A percentile compares a stretch with the other conserved stretches of the same genome.
Conservation (phyloP, 2,797 vertebrate species). For the Anniella stebbinsi region DNA sequence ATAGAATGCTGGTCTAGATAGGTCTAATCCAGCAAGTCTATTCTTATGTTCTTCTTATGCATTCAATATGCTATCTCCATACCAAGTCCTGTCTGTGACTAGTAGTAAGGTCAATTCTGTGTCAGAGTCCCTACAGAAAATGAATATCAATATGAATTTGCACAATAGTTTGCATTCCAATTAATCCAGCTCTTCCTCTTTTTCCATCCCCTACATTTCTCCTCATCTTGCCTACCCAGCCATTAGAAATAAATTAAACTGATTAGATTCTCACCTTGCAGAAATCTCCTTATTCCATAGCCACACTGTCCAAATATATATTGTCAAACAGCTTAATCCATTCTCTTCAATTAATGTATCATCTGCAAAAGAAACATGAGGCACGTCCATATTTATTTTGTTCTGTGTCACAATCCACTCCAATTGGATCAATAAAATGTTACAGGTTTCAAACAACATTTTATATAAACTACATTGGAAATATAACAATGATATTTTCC, state of each 20-base stretch:
- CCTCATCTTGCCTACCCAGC: neutral
- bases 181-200: neutral
- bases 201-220: neutral
- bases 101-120: neutral
- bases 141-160: neutral
- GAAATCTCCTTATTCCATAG: slow-evolving; percentile 16
- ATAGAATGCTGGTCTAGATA: neutral
- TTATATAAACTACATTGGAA: slow-evolving; percentile 3
- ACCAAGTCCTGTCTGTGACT: neutral
- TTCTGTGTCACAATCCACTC: accelerated
- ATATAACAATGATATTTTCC: neutral
- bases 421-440: slow-evolving; percentile 28
- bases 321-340: slow-evolving; percentile 31
- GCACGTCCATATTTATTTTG: neutral
- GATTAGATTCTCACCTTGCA: slow-evolving; percentile 5
- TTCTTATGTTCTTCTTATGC: neutral
- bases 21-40: neutral
- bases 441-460: neutral
- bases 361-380: neutral
- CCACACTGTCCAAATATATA: slow-evolving; percentile 5
- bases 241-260: slow-evolving; percentile 40
- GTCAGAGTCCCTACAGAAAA: neutral
- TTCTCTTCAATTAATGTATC: slow-evolving; percentile 1
- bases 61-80: neutral
- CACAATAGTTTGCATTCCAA: neutral